Conservation (phyloP, 2,113 vertebrate species). For the Colius striatus region DNA sequence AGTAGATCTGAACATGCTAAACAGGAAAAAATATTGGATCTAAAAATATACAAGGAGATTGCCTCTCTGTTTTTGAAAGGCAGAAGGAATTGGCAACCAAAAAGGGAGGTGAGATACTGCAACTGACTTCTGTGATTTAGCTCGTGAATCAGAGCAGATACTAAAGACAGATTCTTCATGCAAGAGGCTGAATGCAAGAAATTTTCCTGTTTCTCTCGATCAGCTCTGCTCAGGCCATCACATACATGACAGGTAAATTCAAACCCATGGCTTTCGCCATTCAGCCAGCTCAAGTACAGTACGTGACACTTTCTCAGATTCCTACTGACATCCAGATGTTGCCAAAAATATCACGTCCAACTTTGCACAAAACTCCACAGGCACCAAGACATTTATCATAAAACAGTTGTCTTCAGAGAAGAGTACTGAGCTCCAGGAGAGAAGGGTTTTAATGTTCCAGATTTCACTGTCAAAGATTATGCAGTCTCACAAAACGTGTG, state of each 20-base stretch:
- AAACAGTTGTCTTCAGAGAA: slow-evolving; percentile 19
- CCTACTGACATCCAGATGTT: slow-evolving; percentile 30
- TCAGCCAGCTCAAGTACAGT: neutral
- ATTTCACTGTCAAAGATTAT: slow-evolving; percentile 42
- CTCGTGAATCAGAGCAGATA: neutral
- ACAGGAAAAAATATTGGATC: neutral
- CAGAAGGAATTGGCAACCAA: neutral
- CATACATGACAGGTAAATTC: neutral
- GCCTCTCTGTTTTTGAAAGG: neutral
- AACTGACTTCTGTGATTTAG: neutral
- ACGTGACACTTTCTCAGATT: slow-evolving; percentile 43
- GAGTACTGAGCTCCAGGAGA: slow-evolving; percentile 1
- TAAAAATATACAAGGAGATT: neutral
- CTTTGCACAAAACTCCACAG: slow-evolving; percentile 31
- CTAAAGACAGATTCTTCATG: fast-evolving
- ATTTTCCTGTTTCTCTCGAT: neutral
- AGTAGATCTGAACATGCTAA: neutral
- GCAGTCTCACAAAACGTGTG: neutral
- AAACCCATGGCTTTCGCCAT: neutral
- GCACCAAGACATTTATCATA: slow-evolving; percentile 39
- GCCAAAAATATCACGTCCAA: slow-evolving; percentile 57
- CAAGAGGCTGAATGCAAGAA: neutral
- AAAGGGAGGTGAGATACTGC: neutral
- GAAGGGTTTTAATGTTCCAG: neutral
- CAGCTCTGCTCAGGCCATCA: neutral